Evolutionary conservation across 2,113 vertebrate species (phyloP), one percentile per base, ranked within the genome.

Genomic region (Bufo gargarizans): DNA sequence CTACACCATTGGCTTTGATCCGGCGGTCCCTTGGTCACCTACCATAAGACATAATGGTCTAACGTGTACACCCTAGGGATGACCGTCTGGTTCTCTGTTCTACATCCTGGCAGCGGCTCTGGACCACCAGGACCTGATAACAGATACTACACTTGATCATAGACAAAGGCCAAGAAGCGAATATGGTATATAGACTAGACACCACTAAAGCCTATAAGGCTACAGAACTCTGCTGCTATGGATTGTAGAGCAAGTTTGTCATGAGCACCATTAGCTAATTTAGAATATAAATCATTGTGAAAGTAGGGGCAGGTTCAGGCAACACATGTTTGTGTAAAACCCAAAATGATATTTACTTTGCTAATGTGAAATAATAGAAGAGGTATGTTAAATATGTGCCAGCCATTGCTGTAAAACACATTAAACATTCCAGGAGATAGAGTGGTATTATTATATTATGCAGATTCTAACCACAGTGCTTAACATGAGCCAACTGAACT

Each of bases 291-390:
- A 81, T 61, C 19, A 81, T 4, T 58, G 56, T 61, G 56, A 81
- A 59, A 45, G 22, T 59, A 19, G 56, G 22, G 58, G 11, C 78
- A 45, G 56, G n/a, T 45, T 45, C 10, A 61, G 43, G 43, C 78
- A 45, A 81, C 17, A 53, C 17, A 61, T 50, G 72, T 50, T 76
- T 76, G 45, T 76, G 47, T 49, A 76, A 76, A 76, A 76, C 45
- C 72, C 72, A 50, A 76, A 76, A 76, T 76, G 8, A 49, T 76
- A 50, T 76, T 76, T 76, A 61, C n/a, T 81, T 47, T 81, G 58
- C 55, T 16, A 61, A 81, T 81, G 56, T 81, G 33, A 22, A 61
- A 81, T 22, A 81, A 53, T 50, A 58, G 78, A 6, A 43, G 56
- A 61, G n/a, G 78, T 45, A 81, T 81, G 55, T 45, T 59, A 80